Base-by-base conservation (phyloP, 2,113 vertebrate genomes). In the Thalassoma bifasciatum region DNA sequence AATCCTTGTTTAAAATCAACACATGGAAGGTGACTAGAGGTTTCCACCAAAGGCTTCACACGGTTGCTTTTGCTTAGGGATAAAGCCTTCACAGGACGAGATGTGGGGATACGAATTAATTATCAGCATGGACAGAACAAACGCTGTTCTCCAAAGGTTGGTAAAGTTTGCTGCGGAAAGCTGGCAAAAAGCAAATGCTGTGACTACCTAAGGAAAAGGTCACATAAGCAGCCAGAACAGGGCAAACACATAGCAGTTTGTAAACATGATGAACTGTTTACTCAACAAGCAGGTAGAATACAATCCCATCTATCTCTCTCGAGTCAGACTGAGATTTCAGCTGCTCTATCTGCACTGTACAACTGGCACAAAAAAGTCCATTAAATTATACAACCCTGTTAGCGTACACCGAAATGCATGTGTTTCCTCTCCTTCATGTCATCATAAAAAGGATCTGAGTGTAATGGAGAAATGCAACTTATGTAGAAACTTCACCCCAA, bases 391-490 rank as follows among this genome's bases (percentile, higher is more conserved):
- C 24, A 11, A 56, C 52, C 42, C 65, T 54, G 52, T 9, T 19
- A 10, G 37, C 62, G 60, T 22, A 56, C 10, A 17, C 50, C 64
- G n/a, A 23, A 79, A 76, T 40, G 58, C 82, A 85, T 91, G 87
- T 88, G 47, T 71, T 82, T 86, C 62, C 89, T 88, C 80, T 86
- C 62, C 78, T 85, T 72, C 37, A 19, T 86, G 82, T 88, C 69
- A 87, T 90, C 86, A 84, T 85, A 77, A 77, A 90, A 89, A 90
- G 75, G 66, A 75, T 81, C 85, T 79, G 61, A 80, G 86, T 88
- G 72, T 82, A 34, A 12, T 8, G 75, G 59, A 83, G 73, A 89
- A 88, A 89, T 86, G 82, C 70, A 82, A 79, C 78, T 49, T 51
- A 76, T 70, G 76, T 77, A 84, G 68, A 89, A 91, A 83, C 73